Evolutionary conservation across 2,888 invertebrate genomes (phyloP).

Genomic region (Dioctria linearis): DNA sequence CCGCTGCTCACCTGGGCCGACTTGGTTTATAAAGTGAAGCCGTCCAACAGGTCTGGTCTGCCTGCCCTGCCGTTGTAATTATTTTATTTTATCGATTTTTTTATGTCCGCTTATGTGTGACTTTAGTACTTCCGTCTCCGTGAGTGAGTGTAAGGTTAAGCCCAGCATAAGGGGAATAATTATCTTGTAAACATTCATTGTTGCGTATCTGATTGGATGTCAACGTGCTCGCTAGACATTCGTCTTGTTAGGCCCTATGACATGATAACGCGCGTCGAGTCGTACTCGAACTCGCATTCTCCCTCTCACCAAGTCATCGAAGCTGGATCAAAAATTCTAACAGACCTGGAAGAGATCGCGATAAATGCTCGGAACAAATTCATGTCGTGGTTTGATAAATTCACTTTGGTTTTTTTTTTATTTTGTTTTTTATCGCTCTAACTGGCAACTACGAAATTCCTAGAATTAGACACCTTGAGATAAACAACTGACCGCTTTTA

Average conservation of each 20-base stretch:
- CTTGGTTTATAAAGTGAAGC: constrained; percentile 35
- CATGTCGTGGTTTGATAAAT: constrained; percentile 37
- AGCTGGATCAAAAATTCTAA: not conserved
- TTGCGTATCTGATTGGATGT: constrained; percentile 52
- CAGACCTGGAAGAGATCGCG: constrained; percentile 3
- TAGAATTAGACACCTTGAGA: constrained; percentile 36
- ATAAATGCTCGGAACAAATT: constrained; percentile 39
- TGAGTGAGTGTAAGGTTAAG: constrained; percentile 42
- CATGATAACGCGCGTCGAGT: not conserved
- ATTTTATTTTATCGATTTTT: constrained; percentile 54
- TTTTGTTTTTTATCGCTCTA: not conserved
- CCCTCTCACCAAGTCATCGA: not conserved
- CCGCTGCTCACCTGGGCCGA: not conserved
- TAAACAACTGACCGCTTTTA: constrained; percentile 24
- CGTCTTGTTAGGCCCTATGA: constrained; percentile 39
- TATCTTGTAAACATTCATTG: constrained; percentile 54
- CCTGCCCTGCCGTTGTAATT: constrained; percentile 46
- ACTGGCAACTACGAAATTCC: constrained; percentile 31
- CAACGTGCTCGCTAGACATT: constrained; percentile 34
- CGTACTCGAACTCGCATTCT: no score
- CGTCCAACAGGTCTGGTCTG: constrained; percentile 47
- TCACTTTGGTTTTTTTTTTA: not conserved
- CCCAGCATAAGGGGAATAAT: constrained; percentile 47
- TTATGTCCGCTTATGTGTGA: constrained; percentile 52
- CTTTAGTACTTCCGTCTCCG: constrained; percentile 44